Base-by-base conservation (phyloP, 2,888 invertebrate species). In the Eupithecia subfuscata region DNA sequence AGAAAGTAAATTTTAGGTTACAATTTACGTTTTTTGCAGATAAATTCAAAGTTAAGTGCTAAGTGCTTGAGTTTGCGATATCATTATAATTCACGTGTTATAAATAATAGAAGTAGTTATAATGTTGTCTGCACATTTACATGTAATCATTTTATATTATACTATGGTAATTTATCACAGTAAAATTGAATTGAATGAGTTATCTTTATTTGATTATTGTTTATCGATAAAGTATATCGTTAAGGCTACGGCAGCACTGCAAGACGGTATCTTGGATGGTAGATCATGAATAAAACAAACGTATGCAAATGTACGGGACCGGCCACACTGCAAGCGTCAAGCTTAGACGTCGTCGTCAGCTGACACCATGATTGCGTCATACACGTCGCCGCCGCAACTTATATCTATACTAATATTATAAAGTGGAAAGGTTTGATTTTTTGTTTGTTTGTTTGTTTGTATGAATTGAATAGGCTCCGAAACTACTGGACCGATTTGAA, bases 131-230 rank as follows among this genome's bases (percentile, higher is more conserved):
- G 30, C 8, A 30, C 2, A 60, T 63, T 63, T 30, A 63, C 22
- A 48, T 48, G 48, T 18, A 8, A 12, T 9, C 14, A 16, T 25
- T 63, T 14, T 25, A 25, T 63, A 63, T 63, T 30, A 63, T 63
- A 16, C 8, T 16, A 69, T 45, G 25, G 14, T 16, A 69, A 69
- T 69, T 45, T n/a, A 34, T 69, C 34, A 69, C 52, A 30, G 12
- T 69, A 69, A 45, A 43, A 45, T 63, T 1, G 5, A 63, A 63
- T 63, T n/a, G 22, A 56, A 9, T 63, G 14, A 63, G 63, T 30
- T 63, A 63, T 63, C 63, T 25, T 63, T 63, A 22, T 63, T 30
- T 30, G 30, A 63, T 63, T 63, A 30, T 63, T 63, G 30, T 30
- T 22, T 16, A 30, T 16, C 30, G 63, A 63, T 63, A 63, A 63